Evolutionary conservation across 2,888 invertebrate species (phyloP), one percentile per base, ranked within the genome.

Genomic region (Andrena haemorrhoa): DNA sequence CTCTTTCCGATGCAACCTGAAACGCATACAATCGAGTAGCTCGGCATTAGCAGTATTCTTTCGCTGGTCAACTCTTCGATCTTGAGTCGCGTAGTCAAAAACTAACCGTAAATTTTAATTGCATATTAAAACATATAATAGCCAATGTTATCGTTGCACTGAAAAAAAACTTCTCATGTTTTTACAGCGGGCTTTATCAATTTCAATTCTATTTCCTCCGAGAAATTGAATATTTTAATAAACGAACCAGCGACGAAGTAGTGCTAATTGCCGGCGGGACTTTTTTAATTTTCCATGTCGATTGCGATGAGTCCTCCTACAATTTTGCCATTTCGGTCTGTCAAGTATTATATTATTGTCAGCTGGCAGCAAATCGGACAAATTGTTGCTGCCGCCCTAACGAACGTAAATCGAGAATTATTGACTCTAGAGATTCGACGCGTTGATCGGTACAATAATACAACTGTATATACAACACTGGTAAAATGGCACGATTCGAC

Each of bases 401-500:
- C 75, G 83, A 84, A 82, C 64, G 23, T 70, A 82, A 87, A 86
- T 77, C 69, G 65, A 78, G 65, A 75, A 84, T 85, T 56, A 88
- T 89, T 89, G 88, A 88, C 86, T 88, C 79, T 77, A 84, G 82
- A 86, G 79, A 87, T 80, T 53, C 76, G 66, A 84, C 75, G 71
- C 64, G 71, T 75, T 73, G 58, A 77, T 87, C 76, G 77, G 58
- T 84, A 86, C 75, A 79, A 79, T 76, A 53, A 76, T 72, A 79
- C 87, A 88, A 84, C 85, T 73, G 86, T 92, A 92, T 92, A 85
- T 92, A 93, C 92, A 93, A 90, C 87, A 90, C 79, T 90, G 88
- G 84, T 88, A 88, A 91, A 92, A 93, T 93, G 93, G 93, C 93
- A 93, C 93, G 87, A 86, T 90, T 92, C 73, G 89, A 92, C 88